A percentile compares a stretch with the other conserved stretches of the same genome.
Conservation (phyloP, 1,140 invertebrate genomes). For the Solen grandis region DNA sequence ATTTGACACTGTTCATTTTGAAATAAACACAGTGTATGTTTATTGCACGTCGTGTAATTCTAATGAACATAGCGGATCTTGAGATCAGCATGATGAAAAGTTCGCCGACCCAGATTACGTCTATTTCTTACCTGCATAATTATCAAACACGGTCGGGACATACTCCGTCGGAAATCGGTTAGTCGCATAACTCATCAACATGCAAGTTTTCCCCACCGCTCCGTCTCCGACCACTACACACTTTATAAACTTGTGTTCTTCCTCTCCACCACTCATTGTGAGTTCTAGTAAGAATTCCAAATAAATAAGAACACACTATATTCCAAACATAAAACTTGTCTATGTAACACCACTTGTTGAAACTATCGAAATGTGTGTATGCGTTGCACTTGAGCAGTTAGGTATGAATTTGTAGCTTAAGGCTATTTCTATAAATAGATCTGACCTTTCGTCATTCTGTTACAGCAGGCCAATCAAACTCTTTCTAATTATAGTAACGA, state of each 20-base stretch:
- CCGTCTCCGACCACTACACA: constrained; percentile 75
- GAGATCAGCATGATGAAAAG: neutral
- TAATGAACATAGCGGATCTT: too few relatives aligned
- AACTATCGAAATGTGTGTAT: constrained; percentile 23
- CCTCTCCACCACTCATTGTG: constrained; percentile 28
- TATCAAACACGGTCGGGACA: constrained; percentile 75
- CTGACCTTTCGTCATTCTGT: constrained; percentile 1
- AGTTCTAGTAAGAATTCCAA: constrained; percentile 7
- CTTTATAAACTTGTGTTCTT: constrained; percentile 67
- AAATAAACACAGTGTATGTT: too few relatives aligned
- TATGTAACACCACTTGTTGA: constrained; percentile 7
- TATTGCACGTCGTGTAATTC: too few relatives aligned
- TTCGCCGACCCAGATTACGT: neutral
- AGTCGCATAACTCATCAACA: constrained; percentile 76
- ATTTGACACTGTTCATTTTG: too few relatives aligned
- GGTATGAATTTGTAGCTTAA: constrained; percentile 42
- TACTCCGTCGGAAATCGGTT: constrained; percentile 76
- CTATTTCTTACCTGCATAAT: constrained; percentile 63
- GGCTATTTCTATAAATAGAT: constrained; percentile 26
- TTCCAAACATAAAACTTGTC: neutral
- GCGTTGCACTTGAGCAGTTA: neutral
- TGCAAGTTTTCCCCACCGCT: constrained; percentile 72
- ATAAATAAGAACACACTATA: neutral
- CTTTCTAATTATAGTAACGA: too few relatives aligned
- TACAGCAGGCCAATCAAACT: too few relatives aligned